Evolutionary conservation across 2,113 vertebrate genomes (phyloP), one percentile per base, ranked within the genome.

Genomic region (Brachypteracias leptosomus): DNA sequence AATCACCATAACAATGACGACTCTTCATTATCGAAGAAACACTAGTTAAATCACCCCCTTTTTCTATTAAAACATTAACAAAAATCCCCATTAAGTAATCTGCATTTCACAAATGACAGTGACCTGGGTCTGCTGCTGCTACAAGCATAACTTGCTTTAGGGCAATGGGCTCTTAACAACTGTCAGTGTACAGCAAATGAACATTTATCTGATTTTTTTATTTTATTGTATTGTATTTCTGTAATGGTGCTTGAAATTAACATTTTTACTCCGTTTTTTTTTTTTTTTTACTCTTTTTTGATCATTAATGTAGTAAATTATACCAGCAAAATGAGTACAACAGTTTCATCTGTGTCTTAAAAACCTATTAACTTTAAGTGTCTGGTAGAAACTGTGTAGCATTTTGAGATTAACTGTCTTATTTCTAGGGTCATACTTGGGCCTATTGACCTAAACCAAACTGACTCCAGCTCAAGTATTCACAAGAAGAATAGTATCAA

Each of bases 221-320:
- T 95, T 93, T 85, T 92, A 90, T 90, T 90, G n/a, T 72, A 92
- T 95, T 92, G 93, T 94, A 96, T 93, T 96, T 96, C 92, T 93
- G 93, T 93, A 96, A 96, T 96, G 88, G 88, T 91, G 88, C 88
- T 96, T 96, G 96, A 96, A 96, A 96, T 95, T 93, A 96, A 90
- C 90, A 94, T 89, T 95, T 95, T 94, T 89, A 57, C 36, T 93
- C 35, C 18, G 42, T 7, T 9, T 71, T 49, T 36, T 68, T 7
- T 9, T 71, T 49, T 36, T 68, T 22, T 3, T 73, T 31, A 36
- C 62, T 92, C 38, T 83, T 94, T 96, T 96, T 96, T 94, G 38
- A 88, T 81, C 83, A 93, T 92, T 92, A 93, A 80, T 89, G 73
- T 79, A 79, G 92, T 92, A 96, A 94, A 93, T 96, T 94, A 93